Percentiles rank a stretch among this genome's conserved stretches.
Evolutionary conservation across 1,140 invertebrate genomes (phyloP).

Genomic region (Bombus impatiens): DNA sequence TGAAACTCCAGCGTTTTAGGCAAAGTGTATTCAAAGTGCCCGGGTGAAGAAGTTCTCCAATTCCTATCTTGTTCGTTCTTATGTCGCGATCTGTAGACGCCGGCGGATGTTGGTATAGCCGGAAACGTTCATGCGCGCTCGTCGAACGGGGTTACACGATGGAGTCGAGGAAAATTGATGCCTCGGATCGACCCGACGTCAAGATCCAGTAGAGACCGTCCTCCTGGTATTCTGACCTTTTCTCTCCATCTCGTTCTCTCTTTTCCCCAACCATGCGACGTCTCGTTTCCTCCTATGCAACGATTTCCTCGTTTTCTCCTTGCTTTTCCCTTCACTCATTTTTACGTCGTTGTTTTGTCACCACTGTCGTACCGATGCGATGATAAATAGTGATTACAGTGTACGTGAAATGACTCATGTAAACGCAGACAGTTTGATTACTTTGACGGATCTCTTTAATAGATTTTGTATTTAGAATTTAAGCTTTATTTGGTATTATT

Average conservation of each 20-base stretch:
- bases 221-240: neutral
- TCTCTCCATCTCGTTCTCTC: neutral
- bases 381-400: neutral
- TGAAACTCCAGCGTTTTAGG: conserved; percentile 63
- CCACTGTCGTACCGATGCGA: neutral
- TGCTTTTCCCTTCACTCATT: neutral
- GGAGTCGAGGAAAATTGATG: conserved; percentile 64
- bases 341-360: neutral
- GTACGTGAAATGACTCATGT: neutral
- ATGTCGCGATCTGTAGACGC: conserved; percentile 50
- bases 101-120: conserved; percentile 58
- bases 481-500: neutral
- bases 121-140: conserved; percentile 58
- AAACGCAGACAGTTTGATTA: neutral
- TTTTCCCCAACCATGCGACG: neutral
- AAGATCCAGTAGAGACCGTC: conserved; percentile 38
- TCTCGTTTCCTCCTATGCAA: conserved; percentile 11
- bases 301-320: neutral
- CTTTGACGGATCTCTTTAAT: neutral
- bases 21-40: conserved; percentile 67
- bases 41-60: conserved; percentile 60
- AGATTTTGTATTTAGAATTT: neutral
- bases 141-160: conserved; percentile 61
- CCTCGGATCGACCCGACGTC: conserved; percentile 49
- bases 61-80: conserved; percentile 64